Percentiles rank a stretch among this genome's conserved stretches.
phyloP scores from a whole-genome alignment of 2,888 invertebrate species.

The Maniola hyperantus region DNA sequence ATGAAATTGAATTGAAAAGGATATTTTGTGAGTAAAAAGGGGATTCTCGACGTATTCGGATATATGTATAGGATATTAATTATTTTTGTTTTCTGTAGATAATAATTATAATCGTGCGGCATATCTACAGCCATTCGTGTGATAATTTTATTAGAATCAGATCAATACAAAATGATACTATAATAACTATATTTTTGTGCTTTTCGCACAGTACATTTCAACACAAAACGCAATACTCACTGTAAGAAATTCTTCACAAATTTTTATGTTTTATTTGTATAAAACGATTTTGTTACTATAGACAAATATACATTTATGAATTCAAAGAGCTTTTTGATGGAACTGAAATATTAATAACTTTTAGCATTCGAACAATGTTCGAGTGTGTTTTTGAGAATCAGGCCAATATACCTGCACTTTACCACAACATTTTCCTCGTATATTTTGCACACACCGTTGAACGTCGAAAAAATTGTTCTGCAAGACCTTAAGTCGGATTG shows the following conservation, averaged over 20 bases:
- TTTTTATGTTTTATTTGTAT: not conserved
- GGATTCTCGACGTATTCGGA: not conserved
- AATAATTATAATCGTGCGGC: not conserved
- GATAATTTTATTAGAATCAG: too few relatives aligned
- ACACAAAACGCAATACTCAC: too few relatives aligned
- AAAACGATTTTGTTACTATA: too few relatives aligned
- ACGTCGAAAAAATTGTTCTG: constrained; percentile 50
- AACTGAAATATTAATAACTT: not conserved
- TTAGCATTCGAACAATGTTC: not conserved
- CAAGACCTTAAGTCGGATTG: constrained; percentile 45
- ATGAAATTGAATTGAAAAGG: not conserved
- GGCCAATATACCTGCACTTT: not conserved
- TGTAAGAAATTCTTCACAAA: too few relatives aligned
- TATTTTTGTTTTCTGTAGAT: not conserved
- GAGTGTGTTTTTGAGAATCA: not conserved
- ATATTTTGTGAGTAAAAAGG: not conserved
- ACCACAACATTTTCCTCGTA: constrained; percentile 7
- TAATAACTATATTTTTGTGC: too few relatives aligned
- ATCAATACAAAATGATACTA: too few relatives aligned
- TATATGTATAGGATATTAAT: not conserved
- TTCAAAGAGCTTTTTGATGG: too few relatives aligned
- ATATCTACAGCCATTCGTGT: not conserved
- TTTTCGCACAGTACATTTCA: too few relatives aligned
- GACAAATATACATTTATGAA: too few relatives aligned
- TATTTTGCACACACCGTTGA: constrained; percentile 33